These are phyloP conservation scores for Galbula dea DNA, from an alignment of 2,113 vertebrate genomes.

Conservation along the genomic window DNA sequence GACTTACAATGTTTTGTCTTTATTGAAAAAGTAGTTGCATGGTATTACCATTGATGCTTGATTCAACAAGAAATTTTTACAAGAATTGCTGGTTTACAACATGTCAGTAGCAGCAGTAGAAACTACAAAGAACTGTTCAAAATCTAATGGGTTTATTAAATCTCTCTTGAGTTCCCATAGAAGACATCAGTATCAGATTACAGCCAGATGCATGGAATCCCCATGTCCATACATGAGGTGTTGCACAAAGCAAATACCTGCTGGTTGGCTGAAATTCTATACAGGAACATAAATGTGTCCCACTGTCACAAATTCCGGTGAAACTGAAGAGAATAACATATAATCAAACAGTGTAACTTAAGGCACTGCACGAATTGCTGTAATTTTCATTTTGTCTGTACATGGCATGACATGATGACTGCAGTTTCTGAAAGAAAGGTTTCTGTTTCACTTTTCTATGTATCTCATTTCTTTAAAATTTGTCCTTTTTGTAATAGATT, in stretches of 20 bases:
- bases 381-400: neutral
- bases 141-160: neutral
- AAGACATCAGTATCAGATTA: neutral
- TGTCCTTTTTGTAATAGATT: neutral
- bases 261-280: neutral
- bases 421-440: neutral
- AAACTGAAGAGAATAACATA: neutral
- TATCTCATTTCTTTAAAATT: neutral
- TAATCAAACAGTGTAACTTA: neutral
- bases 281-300: neutral
- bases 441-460: neutral
- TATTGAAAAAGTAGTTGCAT: neutral
- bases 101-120: neutral
- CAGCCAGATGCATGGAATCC: neutral
- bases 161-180: neutral
- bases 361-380: neutral
- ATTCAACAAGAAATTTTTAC: neutral
- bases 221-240: neutral
- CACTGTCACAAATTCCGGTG: neutral
- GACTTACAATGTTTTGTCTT: neutral
- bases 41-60: neutral
- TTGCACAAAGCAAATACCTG: neutral
- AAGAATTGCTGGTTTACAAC: neutral
- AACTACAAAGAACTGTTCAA: neutral
- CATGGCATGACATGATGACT: accelerated